Conservation (phyloP, 1,140 invertebrate species). For the Solen grandis region DNA sequence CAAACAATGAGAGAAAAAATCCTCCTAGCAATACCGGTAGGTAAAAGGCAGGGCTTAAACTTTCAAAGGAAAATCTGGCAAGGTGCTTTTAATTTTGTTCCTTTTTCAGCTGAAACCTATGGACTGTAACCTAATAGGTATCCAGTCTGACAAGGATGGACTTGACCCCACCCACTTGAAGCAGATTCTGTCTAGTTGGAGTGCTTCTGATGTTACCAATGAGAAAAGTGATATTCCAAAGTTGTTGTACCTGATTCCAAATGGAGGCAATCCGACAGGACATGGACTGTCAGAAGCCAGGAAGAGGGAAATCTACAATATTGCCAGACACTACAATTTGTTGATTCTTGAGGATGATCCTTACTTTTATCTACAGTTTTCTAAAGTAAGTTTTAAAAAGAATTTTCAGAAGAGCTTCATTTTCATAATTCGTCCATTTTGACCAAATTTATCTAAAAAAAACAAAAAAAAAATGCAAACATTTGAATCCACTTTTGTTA, state of each 20-base stretch:
- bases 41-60: background rate
- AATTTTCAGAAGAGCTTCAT: background rate
- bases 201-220: slow-evolving; percentile 67
- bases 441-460: no score
- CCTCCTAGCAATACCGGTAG: background rate
- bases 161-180: slow-evolving; percentile 75
- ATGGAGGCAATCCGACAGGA: slow-evolving; percentile 87
- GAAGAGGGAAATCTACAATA: slow-evolving; percentile 86
- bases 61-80: background rate
- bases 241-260: slow-evolving; percentile 85
- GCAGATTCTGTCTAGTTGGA: slow-evolving; percentile 74
- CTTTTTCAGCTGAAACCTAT: slow-evolving; percentile 39
- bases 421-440: background rate
- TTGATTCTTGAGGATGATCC: slow-evolving; percentile 92
- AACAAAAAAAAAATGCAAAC: background rate
- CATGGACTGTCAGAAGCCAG: slow-evolving; percentile 85
- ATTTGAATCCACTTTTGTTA: background rate
- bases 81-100: background rate
- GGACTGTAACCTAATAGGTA: slow-evolving; percentile 37
- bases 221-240: slow-evolving; percentile 76
- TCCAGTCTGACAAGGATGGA: slow-evolving; percentile 64
- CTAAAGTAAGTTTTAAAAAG: slow-evolving; percentile 77
- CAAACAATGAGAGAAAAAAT: background rate
- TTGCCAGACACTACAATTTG: slow-evolving; percentile 89
- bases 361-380: slow-evolving; percentile 89